Evolutionary conservation across 1,140 invertebrate species (phyloP).

Genomic region (Elymnias hypermnestra): DNA sequence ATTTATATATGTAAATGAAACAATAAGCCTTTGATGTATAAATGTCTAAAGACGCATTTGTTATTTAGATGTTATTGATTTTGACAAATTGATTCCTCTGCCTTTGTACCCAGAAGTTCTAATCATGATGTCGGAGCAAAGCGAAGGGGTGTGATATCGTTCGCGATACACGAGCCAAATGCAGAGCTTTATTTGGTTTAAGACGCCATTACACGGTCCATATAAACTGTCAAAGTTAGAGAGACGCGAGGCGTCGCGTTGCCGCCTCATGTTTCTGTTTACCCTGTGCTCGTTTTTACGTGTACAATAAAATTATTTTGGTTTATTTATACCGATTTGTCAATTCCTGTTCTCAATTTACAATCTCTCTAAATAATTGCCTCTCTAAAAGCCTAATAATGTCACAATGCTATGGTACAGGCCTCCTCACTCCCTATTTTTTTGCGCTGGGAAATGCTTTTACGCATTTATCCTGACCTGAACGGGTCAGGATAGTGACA

Average conservation of each 20-base stretch:
- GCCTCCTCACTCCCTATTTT: too few relatives aligned
- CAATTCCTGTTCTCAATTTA: background rate
- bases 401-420: too few relatives aligned
- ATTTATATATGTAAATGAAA: too few relatives aligned
- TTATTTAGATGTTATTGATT: too few relatives aligned
- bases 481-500: too few relatives aligned
- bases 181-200: constrained; percentile 71
- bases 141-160: constrained; percentile 36
- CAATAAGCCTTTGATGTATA: too few relatives aligned
- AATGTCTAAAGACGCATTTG: too few relatives aligned
- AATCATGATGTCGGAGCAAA: constrained; percentile 51
- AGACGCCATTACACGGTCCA: constrained; percentile 72
- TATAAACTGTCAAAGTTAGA: constrained; percentile 72
- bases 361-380: background rate
- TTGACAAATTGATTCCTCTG: background rate
- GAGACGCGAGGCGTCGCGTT: constrained; percentile 22
- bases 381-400: background rate
- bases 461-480: too few relatives aligned
- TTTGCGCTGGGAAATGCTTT: too few relatives aligned
- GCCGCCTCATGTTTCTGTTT: constrained; percentile 26
- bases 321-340: background rate
- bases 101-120: constrained; percentile 22
- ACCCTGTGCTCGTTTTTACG: background rate
- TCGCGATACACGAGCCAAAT: constrained; percentile 56
- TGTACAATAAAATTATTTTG: background rate